phyloP scores from a whole-genome alignment of 2,113 vertebrate species.

The Triplophysa rosa region DNA sequence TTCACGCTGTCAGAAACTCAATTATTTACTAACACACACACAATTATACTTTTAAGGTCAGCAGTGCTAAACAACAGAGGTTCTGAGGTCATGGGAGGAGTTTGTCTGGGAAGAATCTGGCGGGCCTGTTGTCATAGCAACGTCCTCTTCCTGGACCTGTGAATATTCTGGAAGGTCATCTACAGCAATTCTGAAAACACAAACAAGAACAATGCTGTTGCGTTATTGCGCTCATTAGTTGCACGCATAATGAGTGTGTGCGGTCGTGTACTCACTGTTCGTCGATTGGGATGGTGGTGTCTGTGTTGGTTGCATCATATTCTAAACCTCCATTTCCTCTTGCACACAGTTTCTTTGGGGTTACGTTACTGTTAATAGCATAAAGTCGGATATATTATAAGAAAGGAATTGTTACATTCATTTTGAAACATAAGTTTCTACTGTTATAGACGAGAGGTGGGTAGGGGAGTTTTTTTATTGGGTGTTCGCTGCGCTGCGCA shows the following conservation, averaged over 20 bases:
- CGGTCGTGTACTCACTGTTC: conserved; percentile 64
- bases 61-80: conserved; percentile 47
- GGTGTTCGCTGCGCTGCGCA: no score
- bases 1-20: conserved; percentile 45
- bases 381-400: neutral
- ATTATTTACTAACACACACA: conserved; percentile 48
- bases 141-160: conserved; percentile 51
- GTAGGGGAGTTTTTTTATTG: no score
- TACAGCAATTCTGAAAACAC: conserved; percentile 35
- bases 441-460: no score
- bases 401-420: neutral
- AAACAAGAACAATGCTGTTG: neutral
- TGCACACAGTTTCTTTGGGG: conserved; percentile 60
- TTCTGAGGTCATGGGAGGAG: conserved; percentile 61
- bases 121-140: conserved; percentile 58
- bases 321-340: conserved; percentile 55
- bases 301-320: conserved; percentile 63
- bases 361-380: conserved; percentile 47
- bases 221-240: conserved; percentile 12
- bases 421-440: no score
- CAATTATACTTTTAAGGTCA: conserved; percentile 19
- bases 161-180: conserved; percentile 53
- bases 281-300: conserved; percentile 62
- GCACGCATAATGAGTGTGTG: neutral
- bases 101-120: conserved; percentile 54